Evolutionary conservation across 1,140 invertebrate genomes (phyloP).

Genomic region (Bombyx mandarina): DNA sequence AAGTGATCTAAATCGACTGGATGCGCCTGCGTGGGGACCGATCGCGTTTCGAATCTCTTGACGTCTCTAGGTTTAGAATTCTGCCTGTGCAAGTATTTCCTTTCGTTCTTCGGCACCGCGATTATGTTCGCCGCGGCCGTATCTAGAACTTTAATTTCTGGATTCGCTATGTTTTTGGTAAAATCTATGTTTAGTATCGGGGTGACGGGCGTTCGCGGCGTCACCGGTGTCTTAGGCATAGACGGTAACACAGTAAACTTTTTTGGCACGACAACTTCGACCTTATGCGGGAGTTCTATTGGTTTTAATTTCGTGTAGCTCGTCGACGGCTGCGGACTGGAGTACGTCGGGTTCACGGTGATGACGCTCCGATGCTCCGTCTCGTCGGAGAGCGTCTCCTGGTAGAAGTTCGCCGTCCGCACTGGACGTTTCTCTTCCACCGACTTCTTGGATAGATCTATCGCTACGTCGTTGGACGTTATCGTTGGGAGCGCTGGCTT

Average conservation of each 20-base stretch:
- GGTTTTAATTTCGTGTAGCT: constrained; percentile 32
- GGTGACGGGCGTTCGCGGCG: constrained; percentile 25
- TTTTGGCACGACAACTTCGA: constrained; percentile 41
- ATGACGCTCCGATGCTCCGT: constrained; percentile 48
- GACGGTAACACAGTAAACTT: constrained; percentile 8
- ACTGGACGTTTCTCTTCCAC: constrained; percentile 29
- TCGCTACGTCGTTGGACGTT: constrained; percentile 28
- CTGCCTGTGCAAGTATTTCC: constrained; percentile 34
- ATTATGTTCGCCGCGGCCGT: constrained; percentile 31
- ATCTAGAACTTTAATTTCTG: constrained; percentile 57
- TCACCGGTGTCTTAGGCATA: constrained; percentile 19
- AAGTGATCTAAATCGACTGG: constrained; percentile 44
- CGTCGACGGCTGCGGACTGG: constrained; percentile 52
- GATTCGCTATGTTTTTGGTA: constrained; percentile 42
- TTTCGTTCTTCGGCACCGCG: constrained; percentile 26
- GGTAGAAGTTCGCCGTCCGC: constrained; percentile 53
- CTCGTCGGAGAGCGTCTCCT: constrained; percentile 49
- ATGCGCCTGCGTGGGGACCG: constrained; percentile 8
- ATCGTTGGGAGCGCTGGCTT: constrained; percentile 25
- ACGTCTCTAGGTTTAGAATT: constrained; percentile 42
- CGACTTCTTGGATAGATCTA: constrained; percentile 43
- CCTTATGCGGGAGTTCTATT: constrained; percentile 22
- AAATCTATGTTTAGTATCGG: constrained; percentile 63
- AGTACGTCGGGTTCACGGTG: constrained; percentile 47
- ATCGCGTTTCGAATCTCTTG: constrained; percentile 32